phyloP scores from a whole-genome alignment of 2,888 invertebrate species.

The Drosophila formosana region DNA sequence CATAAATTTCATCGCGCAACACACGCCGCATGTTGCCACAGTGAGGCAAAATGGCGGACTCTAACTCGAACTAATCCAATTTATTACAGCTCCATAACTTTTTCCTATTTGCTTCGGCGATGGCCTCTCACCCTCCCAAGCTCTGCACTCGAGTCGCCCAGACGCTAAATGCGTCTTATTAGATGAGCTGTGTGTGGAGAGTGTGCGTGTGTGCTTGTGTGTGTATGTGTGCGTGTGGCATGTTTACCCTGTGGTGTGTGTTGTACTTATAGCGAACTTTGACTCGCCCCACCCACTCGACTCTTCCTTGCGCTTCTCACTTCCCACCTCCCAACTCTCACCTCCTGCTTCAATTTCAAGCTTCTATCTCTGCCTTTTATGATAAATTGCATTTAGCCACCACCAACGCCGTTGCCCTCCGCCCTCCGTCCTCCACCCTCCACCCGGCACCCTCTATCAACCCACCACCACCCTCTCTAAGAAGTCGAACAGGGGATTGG shows the following conservation, averaged over 20 bases:
- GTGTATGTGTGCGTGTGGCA: conserved; percentile 65
- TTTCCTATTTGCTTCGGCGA: conserved; percentile 76
- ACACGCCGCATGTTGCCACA: conserved; percentile 35
- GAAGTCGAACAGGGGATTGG: conserved; percentile 17
- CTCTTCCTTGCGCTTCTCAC: conserved; percentile 29
- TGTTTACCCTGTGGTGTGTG: conserved; percentile 68
- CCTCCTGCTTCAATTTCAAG: conserved; percentile 71
- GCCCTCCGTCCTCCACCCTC: conserved; percentile 18
- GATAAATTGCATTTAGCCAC: conserved; percentile 81
- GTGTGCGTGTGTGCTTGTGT: conserved; percentile 12
- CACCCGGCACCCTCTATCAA: conserved; percentile 42
- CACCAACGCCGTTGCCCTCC: conserved; percentile 63
- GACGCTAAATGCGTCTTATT: conserved; percentile 80
- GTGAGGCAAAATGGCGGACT: conserved; percentile 79
- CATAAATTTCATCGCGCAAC: conserved; percentile 51
- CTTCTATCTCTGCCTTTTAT: conserved; percentile 72
- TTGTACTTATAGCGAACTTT: conserved; percentile 62
- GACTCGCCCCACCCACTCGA: conserved; percentile 54
- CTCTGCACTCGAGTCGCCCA: conserved; percentile 48
- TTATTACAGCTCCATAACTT: conserved; percentile 84
- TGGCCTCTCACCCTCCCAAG: conserved; percentile 12
- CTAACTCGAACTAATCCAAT: conserved; percentile 84
- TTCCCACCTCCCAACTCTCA: neutral
- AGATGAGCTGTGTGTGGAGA: conserved; percentile 55
- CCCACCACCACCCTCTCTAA: conserved; percentile 59